Conservation (phyloP, 2,888 invertebrate species). For the Hirudinaria manillensis region DNA sequence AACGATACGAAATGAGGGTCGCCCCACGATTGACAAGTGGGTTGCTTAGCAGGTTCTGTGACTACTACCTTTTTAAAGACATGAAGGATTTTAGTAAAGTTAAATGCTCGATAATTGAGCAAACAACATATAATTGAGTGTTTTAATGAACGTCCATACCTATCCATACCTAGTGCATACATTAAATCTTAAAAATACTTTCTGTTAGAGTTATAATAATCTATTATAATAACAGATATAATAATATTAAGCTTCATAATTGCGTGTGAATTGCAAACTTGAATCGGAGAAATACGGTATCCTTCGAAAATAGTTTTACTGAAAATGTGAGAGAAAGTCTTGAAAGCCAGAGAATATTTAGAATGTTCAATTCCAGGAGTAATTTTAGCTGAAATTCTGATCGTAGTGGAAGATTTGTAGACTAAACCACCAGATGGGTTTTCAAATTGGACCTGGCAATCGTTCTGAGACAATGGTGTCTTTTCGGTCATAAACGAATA, state of each 20-base stretch:
- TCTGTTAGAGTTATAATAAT: too few species aligned
- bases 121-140: too few species aligned
- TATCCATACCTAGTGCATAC: too few species aligned
- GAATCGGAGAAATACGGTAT: background rate
- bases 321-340: background rate
- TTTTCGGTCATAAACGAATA: background rate
- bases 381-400: background rate
- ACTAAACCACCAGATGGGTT: background rate
- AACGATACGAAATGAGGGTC: background rate
- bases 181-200: too few species aligned
- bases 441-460: background rate
- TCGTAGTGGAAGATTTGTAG: background rate
- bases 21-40: background rate
- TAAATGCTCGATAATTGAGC: too few species aligned
- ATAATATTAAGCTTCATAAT: too few species aligned
- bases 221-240: too few species aligned
- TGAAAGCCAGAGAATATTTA: background rate
- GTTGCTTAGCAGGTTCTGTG: background rate
- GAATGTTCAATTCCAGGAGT: constrained; percentile 1
- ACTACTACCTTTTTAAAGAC: background rate
- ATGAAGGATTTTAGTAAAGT: too few species aligned
- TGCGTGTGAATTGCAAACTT: too few species aligned
- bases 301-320: background rate
- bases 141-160: too few species aligned
- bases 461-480: background rate